A percentile compares a stretch with the other conserved stretches of the same genome.
phyloP scores from a whole-genome alignment of 2,797 vertebrate genomes.

The Sebastes melanostomus region DNA sequence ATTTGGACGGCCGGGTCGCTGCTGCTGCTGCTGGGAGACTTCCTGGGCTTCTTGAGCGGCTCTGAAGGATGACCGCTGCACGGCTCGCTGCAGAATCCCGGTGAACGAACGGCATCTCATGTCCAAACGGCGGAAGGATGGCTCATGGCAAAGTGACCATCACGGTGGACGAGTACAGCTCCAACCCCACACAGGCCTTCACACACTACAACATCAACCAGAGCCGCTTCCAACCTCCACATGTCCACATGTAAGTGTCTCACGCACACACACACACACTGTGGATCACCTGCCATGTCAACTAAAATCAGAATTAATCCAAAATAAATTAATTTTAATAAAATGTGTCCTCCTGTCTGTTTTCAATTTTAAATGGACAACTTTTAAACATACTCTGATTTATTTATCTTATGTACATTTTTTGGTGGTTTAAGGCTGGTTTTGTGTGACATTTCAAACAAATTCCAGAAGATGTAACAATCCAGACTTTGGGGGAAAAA shows the following conservation, averaged over 20 bases:
- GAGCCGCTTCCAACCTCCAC: slow-evolving; percentile 97
- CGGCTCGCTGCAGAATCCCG: slow-evolving; percentile 84
- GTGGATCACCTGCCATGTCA: background rate
- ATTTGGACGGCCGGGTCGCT: slow-evolving; percentile 35
- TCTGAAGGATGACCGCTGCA: slow-evolving; percentile 85
- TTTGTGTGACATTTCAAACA: background rate
- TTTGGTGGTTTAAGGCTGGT: background rate
- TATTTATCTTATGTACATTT: background rate
- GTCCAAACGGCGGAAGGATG: slow-evolving; percentile 94
- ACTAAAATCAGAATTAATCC: background rate
- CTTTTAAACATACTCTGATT: background rate
- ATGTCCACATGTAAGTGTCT: slow-evolving; percentile 94
- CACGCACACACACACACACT: background rate
- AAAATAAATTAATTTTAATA: background rate
- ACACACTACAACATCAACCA: slow-evolving; percentile 99
- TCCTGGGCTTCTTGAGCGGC: slow-evolving; percentile 63
- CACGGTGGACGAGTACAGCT: slow-evolving; percentile 97
- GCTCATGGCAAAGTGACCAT: slow-evolving; percentile 99
- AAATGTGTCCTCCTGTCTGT: background rate
- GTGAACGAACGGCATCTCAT: slow-evolving; percentile 91
- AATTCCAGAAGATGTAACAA: background rate
- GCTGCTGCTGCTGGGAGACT: slow-evolving; percentile 36
- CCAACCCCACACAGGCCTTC: slow-evolving; percentile 97
- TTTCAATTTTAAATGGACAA: background rate
- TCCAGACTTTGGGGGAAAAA: background rate